Base-by-base conservation (phyloP, 1,140 invertebrate genomes). In the Cherax destructor region DNA sequence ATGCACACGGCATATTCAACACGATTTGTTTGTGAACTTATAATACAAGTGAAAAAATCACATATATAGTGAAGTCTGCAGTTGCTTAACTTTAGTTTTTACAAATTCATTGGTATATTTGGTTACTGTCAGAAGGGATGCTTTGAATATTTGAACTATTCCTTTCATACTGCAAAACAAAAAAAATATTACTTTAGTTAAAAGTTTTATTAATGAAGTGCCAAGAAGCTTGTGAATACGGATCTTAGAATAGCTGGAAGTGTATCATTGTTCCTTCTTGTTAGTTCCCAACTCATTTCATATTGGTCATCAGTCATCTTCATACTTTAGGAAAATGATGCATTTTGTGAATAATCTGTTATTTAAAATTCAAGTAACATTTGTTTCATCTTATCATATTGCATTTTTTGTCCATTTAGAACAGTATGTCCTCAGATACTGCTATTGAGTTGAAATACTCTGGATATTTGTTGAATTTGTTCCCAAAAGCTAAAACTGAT, bases 191-290 rank as follows among this genome's bases (percentile, higher is more conserved):
- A 30, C n/a, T 74, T 24, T 74, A 9, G 6, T 74, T 30, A 3
- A 30, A 9, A 74, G 30, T 74, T 30, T 65, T 11, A 18, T 6
- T 24, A 74, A 30, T 74, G 69, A 74, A 30, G 69, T 30, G 24
- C 69, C 69, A 30, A 30, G 24, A 30, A 74, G 24, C 69, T 74
- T 74, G 69, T 74, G 69, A 74, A 74, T 24, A 74, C 69, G 11
- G 69, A 74, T n/a, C 11, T 30, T 74, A 30, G 24, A 24, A 74
- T 74, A 30, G 30, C 24, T 74, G 30, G 69, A 74, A 74, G 24
- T 30, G 69, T 74, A 74, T 30, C 24, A 74, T 74, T 74, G n/a
- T 74, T 74, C 69, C 24, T 74, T 30, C 69, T 74, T 74, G 24
- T 30, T 30, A 74, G 69, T 74, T 74, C 24, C 69, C 30, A n/a